Evolutionary conservation across 2,113 vertebrate genomes (phyloP).

Genomic region (Esox niger): DNA sequence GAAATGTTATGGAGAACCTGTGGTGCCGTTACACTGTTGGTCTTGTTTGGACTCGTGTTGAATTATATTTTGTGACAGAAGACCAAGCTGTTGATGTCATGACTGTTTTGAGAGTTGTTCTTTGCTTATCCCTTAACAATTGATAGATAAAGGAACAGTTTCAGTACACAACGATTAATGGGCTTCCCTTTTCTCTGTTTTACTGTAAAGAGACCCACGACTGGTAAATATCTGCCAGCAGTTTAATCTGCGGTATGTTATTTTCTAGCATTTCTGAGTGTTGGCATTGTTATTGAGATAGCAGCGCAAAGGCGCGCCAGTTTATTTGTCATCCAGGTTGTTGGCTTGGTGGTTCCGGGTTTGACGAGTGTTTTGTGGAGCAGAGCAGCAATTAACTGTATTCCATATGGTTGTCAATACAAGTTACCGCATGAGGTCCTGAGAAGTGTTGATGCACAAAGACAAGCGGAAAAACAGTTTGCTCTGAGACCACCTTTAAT

Average conservation of each 20-base stretch:
- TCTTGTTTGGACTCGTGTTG: too few species aligned
- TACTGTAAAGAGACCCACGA: constrained; percentile 2
- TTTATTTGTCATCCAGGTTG: constrained; percentile 14
- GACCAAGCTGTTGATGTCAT: too few species aligned
- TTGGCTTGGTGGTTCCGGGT: constrained; percentile 34
- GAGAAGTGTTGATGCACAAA: constrained; percentile 40
- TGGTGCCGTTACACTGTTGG: too few species aligned
- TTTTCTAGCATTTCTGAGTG: constrained; percentile 38
- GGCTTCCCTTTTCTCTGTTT: constrained; percentile 19
- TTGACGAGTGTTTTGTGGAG: constrained; percentile 34
- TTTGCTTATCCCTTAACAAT: constrained; percentile 40
- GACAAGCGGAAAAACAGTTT: constrained; percentile 63
- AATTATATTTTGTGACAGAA: too few species aligned
- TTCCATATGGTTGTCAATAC: constrained; percentile 65
- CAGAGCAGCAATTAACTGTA: constrained; percentile 49
- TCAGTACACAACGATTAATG: constrained; percentile 48
- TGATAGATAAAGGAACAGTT: constrained; percentile 57
- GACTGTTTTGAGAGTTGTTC: constrained; percentile 51
- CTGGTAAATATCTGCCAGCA: too few species aligned
- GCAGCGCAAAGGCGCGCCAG: constrained; percentile 44
- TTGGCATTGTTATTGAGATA: constrained; percentile 56
- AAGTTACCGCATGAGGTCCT: constrained; percentile 46
- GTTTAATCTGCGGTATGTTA: too few species aligned
- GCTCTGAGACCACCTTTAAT: constrained; percentile 32
- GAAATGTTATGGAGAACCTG: too few species aligned